A percentile compares a stretch with the other conserved stretches of the same genome.
Conservation (phyloP, 2,797 vertebrate genomes). For the Coregonus ussuriensis region DNA sequence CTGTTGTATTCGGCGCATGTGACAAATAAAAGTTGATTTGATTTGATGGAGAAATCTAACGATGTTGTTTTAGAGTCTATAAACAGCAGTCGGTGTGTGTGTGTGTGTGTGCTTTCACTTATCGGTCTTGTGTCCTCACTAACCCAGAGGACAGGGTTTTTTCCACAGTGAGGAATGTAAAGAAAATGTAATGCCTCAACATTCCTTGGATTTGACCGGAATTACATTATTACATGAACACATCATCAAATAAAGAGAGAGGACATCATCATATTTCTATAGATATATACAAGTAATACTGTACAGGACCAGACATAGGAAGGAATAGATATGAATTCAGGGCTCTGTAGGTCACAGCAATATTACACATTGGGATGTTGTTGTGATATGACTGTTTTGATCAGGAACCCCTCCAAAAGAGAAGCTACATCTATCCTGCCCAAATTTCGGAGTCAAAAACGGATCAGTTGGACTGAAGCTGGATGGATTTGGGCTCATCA, state of each 20-base stretch:
- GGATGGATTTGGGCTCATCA: neutral
- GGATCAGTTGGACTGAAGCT: neutral
- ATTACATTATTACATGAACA: neutral
- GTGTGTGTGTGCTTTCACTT: constrained; percentile 9
- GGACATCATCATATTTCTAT: constrained; percentile 68
- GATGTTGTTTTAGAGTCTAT: neutral
- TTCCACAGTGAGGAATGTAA: neutral
- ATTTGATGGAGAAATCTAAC: neutral
- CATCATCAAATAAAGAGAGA: constrained; percentile 32
- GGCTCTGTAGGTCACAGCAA: constrained; percentile 30
- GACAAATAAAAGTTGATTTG: too few relatives aligned
- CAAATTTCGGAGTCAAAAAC: neutral
- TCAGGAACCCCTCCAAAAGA: neutral
- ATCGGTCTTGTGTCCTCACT: constrained; percentile 4
- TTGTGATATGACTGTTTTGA: neutral
- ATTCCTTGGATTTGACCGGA: neutral
- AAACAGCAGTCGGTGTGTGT: constrained; percentile 13
- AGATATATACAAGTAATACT: constrained; percentile 75
- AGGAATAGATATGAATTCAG: constrained; percentile 28
- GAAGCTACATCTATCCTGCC: neutral
- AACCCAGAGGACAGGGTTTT: constrained; percentile 9
- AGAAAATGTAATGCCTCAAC: neutral
- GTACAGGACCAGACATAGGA: constrained; percentile 66
- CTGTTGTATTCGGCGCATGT: too few relatives aligned
- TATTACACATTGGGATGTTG: constrained; percentile 6